These are phyloP conservation scores for Actinia equina DNA, from an alignment of 64 coral and sea anemone genomes.

Conservation along the genomic window DNA sequence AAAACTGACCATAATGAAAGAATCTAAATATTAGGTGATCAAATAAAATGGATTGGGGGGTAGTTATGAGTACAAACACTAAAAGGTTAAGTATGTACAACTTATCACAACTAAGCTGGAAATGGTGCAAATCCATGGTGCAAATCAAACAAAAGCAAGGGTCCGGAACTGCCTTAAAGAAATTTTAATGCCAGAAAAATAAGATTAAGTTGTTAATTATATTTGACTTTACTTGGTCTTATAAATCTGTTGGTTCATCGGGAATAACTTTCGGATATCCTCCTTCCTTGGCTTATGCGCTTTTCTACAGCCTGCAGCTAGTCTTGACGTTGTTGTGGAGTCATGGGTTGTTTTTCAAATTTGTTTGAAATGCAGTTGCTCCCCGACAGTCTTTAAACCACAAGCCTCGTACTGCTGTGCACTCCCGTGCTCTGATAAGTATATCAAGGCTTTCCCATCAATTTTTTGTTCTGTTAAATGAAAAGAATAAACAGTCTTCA, in stretches of 20 bases:
- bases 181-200: too few relatives aligned
- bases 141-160: too few relatives aligned
- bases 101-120: not conserved
- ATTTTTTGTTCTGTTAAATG: constrained; percentile 30
- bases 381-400: constrained; percentile 13
- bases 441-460: constrained; percentile 10
- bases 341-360: not conserved
- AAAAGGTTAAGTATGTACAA: too few relatives aligned
- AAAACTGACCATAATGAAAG: too few relatives aligned
- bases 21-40: too few relatives aligned
- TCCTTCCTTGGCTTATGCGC: not conserved
- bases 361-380: constrained; percentile 14
- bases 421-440: constrained; percentile 9
- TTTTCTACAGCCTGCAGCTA: not conserved
- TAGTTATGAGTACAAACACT: too few relatives aligned
- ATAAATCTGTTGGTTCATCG: not conserved
- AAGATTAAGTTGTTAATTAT: too few relatives aligned
- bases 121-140: too few relatives aligned
- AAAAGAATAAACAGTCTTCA: not conserved
- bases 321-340: not conserved
- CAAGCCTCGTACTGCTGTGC: constrained; percentile 15
- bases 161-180: too few relatives aligned
- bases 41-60: too few relatives aligned
- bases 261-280: not conserved
- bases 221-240: not conserved